Base-by-base conservation (phyloP, 1,140 invertebrate species). In the Drosophila ogumai region DNA sequence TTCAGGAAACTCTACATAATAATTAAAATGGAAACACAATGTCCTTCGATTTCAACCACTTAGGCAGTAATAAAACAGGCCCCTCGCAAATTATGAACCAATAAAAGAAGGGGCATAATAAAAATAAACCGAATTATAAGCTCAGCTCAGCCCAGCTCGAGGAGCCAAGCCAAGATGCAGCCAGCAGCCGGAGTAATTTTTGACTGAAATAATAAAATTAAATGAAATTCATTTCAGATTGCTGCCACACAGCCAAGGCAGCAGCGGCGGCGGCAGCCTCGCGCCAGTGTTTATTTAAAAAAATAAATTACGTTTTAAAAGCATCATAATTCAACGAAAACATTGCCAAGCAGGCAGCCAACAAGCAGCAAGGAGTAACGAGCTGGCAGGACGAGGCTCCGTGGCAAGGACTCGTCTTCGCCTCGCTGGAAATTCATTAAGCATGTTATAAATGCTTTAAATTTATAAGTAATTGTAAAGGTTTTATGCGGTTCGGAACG, bases 301-400 rank as follows among this genome's bases (percentile, higher is more conserved):
- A 88, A 80, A 87, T 87, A 88, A 87, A 87, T 87, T 87, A 84
- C 85, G 75, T 84, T 87, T 87, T 87, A 87, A 87, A 87, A 87
- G 84, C 84, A 87, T 87, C 84, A 87, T 87, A 88, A 88, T 90
- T 88, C 84, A 88, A 88, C 65, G 85, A 90, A 88, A 88, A 90
- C 84, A 90, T 74, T 71, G 69, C 79, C 79, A 88, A 52, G 52
- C 78, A 71, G 49, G 31, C 49, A 43, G 40, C 46, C 59, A 77
- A 28, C 61, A 28, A 36, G 28, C 55, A 79, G 73, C 36, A 55
- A 71, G 47, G 28, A 75, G 40, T 40, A 32, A 43, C 19, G 40
- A 54, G 15, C 44, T 17, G 9, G 59, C 47, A 38, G 40, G 34
- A 43, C 13, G 36, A 41, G 36, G 28, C 49, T 38, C 13, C 52